A percentile compares a stretch with the other conserved stretches of the same genome.
Evolutionary conservation across 92 coral and sea anemone genomes (phyloP).

Genomic region (Epizoanthus rinbou): DNA sequence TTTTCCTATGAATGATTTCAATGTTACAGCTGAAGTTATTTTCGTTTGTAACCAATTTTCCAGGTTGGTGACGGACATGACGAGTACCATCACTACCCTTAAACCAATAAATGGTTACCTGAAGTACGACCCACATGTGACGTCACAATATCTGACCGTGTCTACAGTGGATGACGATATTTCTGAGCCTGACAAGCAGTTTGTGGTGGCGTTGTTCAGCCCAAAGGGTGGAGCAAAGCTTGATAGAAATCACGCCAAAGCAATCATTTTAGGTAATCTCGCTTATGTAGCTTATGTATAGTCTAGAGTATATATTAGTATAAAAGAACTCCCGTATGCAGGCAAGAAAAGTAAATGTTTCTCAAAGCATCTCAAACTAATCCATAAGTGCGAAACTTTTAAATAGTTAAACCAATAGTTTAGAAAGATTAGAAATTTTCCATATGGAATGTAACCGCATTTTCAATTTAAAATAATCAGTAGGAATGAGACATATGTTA

Average conservation of each 20-base stretch:
- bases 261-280: conserved; percentile 59
- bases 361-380: no score
- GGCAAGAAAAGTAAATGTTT: no score
- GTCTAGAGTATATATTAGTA: no score
- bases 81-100: conserved; percentile 52
- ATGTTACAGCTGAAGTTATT: not conserved
- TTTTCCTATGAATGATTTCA: no score
- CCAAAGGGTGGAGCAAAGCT: conserved; percentile 89
- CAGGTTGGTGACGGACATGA: conserved; percentile 69
- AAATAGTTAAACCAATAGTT: no score
- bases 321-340: no score
- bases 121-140: conserved; percentile 59
- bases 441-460: no score
- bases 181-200: conserved; percentile 73
- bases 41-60: not conserved
- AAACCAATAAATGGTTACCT: conserved; percentile 87
- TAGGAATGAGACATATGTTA: no score
- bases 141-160: conserved; percentile 46
- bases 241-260: conserved; percentile 52
- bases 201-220: conserved; percentile 69
- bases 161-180: conserved; percentile 66
- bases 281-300: no score
- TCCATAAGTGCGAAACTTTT: no score
- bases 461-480: no score
- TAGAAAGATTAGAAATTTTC: no score